Base-by-base conservation (phyloP, 2,797 vertebrate genomes). In the Clarias fuscus region DNA sequence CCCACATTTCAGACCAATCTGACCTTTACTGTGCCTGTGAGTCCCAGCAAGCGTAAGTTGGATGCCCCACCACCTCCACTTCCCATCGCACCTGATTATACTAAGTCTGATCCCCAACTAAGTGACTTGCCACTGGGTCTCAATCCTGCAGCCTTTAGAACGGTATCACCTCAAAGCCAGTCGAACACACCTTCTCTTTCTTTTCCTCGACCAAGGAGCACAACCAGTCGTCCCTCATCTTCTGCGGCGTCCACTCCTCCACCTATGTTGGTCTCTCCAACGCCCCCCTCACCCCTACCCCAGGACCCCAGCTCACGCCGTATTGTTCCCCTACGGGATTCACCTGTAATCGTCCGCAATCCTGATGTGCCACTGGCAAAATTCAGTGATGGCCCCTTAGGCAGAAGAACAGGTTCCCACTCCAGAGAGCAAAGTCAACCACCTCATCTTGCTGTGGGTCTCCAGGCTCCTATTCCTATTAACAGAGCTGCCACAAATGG, bases 1-100 rank as follows among this genome's bases (percentile, higher is more conserved):
- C 96, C 97, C 76, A 96, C 96, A 20, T 98, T 97, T 91, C 97
- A 97, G 92, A 97, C 96, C 91, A 97, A 96, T 92, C 94, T 98
- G n/a, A 97, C 97, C 37, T 98, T 98, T 88, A 97, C 97, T 0
- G 97, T 98, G 43, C 97, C 97, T 86, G 97, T 98, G 94, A 98
- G 97, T 91, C 97, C 97, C 6, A 96, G 96, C 91, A 97, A 98
- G 86, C 95, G 97, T 86, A 97, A 97, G 90, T 91, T 95, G 0
- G 97, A 98, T 71, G 90, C 92, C 17, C 95, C 95, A 71, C 95
- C 95, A 0, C 95, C 94, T 2, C 91, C 92, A 0, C 94, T 93
- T 68, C 95, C 95, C 8, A 48, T 78, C 17, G 86, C 93, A 48
- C 92, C 94, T 3, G 94, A 94, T 91, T 97, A 96, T 88, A 91